Base-by-base conservation (phyloP, 2,888 invertebrate species). In the Dynastes maya region DNA sequence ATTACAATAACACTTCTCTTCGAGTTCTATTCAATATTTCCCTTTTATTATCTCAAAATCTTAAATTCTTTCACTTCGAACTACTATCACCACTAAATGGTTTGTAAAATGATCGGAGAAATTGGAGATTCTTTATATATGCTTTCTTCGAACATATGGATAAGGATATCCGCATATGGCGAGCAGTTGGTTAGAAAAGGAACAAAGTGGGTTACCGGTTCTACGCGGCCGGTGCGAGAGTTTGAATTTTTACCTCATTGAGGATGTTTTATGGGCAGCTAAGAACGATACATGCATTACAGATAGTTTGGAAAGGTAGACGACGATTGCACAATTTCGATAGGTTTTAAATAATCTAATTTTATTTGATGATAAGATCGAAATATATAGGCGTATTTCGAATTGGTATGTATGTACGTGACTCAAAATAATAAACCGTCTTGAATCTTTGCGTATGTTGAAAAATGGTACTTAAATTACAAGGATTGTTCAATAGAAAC, bases 111-210 rank as follows among this genome's bases (percentile, higher is more conserved):
- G 72, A 58, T 58, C 81, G 84, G 86, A 84, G 86, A 87, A 87
- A 87, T 86, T 86, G 80, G 72, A 82, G 82, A 83, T 85, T 82
- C 81, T 83, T 86, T 87, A 85, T 87, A 87, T 87, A 87, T 86
- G 85, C 87, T 86, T 87, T 79, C 75, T 40, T 76, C 67, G 53
- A n/a, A 76, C 55, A 27, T 13, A 13, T 27, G 53, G 51, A 76
- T 55, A 72, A 40, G 22, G 58, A 72, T 22, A 13, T 16, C 11
- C 22, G 11, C 13, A 61, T 29, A 22, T 58, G n/a, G 9, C 2
- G 13, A 37, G 5, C 1, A 9, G 55, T 55, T 40, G 27, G 37
- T 58, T 55, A 82, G 84, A 86, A 80, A 84, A 83, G 83, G 86
- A 86, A 79, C 82, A 84, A 86, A 85, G 84, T 85, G 83, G 85